A percentile compares a stretch with the other conserved stretches of the same genome.
phyloP scores from a whole-genome alignment of 2,888 invertebrate species.

The Dasysyrphus albostriatus region DNA sequence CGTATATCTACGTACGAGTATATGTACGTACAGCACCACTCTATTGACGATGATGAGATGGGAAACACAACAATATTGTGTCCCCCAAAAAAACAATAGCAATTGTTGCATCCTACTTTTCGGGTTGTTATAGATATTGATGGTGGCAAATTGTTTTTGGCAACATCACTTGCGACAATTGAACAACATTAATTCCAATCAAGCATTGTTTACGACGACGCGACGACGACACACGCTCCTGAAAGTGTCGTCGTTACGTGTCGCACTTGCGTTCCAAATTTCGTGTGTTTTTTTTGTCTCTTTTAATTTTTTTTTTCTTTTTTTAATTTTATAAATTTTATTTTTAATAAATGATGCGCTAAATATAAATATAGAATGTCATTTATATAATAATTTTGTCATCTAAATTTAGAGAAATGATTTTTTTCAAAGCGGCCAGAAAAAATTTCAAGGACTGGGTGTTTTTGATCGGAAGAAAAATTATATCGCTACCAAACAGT shows the following conservation, averaged over 20 bases:
- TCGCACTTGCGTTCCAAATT: constrained; percentile 36
- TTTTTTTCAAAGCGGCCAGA: constrained; percentile 5
- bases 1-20: too few species aligned
- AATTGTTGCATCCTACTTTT: constrained; percentile 30
- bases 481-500: not conserved
- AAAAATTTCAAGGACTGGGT: constrained; percentile 46
- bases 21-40: not conserved
- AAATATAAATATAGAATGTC: constrained; percentile 59
- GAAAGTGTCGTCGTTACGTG: constrained; percentile 22
- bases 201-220: constrained; percentile 29
- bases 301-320: not conserved
- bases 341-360: constrained; percentile 22
- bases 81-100: constrained; percentile 37
- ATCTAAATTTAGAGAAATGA: constrained; percentile 42
- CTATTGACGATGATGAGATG: not conserved
- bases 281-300: constrained; percentile 4
- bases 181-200: constrained; percentile 68
- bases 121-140: constrained; percentile 13
- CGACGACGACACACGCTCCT: constrained; percentile 54
- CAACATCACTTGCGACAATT: constrained; percentile 65
- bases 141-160: constrained; percentile 72
- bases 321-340: constrained; percentile 28
- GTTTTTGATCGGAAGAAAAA: constrained; percentile 25
- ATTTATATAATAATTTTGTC: constrained; percentile 68
- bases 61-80: constrained; percentile 27